Evolutionary conservation across 2,888 invertebrate genomes (phyloP).

Genomic region (Oeneis ivallda): DNA sequence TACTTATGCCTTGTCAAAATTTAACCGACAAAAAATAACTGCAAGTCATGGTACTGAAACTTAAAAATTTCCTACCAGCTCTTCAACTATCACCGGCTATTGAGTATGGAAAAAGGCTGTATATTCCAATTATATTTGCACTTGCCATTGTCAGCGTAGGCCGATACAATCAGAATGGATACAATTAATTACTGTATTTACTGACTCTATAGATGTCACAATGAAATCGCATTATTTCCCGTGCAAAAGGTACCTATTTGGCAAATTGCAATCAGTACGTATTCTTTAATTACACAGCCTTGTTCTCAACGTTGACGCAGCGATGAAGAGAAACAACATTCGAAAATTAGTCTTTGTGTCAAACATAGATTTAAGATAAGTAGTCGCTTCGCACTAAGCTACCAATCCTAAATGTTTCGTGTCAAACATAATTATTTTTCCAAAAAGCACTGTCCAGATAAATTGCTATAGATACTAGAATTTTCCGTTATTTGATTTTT

Average conservation of each 20-base stretch:
- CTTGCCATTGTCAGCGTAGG: slow-evolving; percentile 33
- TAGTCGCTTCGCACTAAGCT: too few species aligned
- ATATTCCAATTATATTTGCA: slow-evolving; percentile 32
- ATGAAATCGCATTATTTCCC: slow-evolving; percentile 26
- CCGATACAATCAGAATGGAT: slow-evolving; percentile 30
- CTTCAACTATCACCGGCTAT: background rate
- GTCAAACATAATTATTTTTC: too few species aligned
- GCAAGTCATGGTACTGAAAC: too few species aligned
- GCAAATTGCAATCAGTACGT: background rate
- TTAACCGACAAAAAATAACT: too few species aligned
- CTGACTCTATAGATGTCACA: slow-evolving; percentile 27
- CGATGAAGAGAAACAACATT: background rate
- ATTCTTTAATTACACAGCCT: background rate
- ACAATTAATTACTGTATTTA: slow-evolving; percentile 36
- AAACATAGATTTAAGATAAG: too few species aligned
- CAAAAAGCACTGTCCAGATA: too few species aligned
- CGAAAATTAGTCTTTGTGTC: background rate
- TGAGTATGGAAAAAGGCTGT: slow-evolving; percentile 29
- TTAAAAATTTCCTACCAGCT: background rate
- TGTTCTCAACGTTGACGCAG: background rate
- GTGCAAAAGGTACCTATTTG: slow-evolving; percentile 27
- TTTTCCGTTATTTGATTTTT: too few species aligned
- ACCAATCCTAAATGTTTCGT: too few species aligned
- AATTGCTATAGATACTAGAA: too few species aligned
- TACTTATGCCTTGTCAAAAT: too few species aligned